A percentile compares a stretch with the other conserved stretches of the same genome.
phyloP scores from a whole-genome alignment of 2,113 vertebrate genomes.

The Menidia beryllina region DNA sequence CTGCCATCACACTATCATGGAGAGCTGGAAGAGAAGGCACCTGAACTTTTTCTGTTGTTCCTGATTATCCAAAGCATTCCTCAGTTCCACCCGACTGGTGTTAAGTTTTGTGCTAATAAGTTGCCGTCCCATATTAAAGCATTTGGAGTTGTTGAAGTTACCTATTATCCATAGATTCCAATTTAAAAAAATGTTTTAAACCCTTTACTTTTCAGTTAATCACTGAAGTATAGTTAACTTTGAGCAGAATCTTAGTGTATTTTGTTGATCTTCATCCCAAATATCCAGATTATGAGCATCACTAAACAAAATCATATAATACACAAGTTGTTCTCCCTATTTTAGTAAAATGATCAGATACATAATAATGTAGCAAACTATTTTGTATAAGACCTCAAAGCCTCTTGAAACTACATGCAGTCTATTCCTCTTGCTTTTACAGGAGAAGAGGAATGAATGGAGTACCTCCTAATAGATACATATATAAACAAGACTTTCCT shows the following conservation, averaged over 20 bases:
- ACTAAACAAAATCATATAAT: neutral
- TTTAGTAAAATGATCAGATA: conserved; percentile 27
- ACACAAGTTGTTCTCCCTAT: conserved; percentile 1
- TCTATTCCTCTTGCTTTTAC: conserved; percentile 3
- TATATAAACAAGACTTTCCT: conserved; percentile 16
- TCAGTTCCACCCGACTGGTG: no score
- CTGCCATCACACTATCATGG: no score
- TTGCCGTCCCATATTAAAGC: no score
- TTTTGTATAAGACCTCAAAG: neutral
- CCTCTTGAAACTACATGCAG: conserved; percentile 29
- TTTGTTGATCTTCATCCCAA: neutral
- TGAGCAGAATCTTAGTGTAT: conserved; percentile 23
- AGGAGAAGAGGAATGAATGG: conserved; percentile 4
- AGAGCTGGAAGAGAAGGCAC: no score
- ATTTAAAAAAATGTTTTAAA: no score
- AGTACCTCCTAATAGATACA: neutral
- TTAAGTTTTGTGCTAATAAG: no score
- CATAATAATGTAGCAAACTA: conserved; percentile 8
- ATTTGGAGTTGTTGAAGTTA: no score
- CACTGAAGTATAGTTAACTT: conserved; percentile 47
- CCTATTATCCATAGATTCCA: no score
- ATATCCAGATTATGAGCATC: conserved; percentile 22
- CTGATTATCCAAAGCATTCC: no score
- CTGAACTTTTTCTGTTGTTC: no score
- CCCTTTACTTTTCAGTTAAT: conserved; percentile 46